Evolutionary conservation across 2,113 vertebrate genomes (phyloP), one percentile per base, ranked within the genome.

Genomic region (Solea senegalensis): DNA sequence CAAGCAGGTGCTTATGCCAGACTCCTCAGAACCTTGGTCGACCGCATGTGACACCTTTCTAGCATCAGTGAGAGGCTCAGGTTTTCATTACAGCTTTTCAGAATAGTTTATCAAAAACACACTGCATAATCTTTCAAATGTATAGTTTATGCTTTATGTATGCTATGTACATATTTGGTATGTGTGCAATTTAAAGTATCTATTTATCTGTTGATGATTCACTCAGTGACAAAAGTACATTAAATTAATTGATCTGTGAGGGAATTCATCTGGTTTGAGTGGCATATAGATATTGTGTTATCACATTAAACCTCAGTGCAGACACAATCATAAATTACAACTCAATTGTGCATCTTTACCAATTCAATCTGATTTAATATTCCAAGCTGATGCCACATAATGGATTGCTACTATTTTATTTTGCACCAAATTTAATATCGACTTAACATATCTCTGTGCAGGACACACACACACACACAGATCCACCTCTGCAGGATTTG

Each of bases 361-460:
- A 43, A 12, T 4, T 43, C 7, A 63, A 40, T 63, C 21, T 49
- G 16, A 45, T 13, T 75, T 62, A 56, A 73, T 54, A 64, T 80
- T 72, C 41, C 9, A 41, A 75, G 65, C 65, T 60, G 21, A 52
- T 81, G 7, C 64, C 34, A 28, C 21, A 59, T 62, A 72, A 75
- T 72, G 51, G 62, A 79, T 54, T 8, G 5, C 10, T 16, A 54
- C 1, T 40, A 12, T 76, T 56, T 58, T 11, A 43, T 57, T 55
- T 41, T 59, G 51, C 27, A n/a, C 14, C 21, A 48, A 39, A 28
- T 49, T 51, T 58, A 21, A 63, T 16, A 5, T 53, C 9, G 45
- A 77, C 53, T 59, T 26, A 5, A 52, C 68, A 65, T 71, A 21
- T 76, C n/a, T 66, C n/a, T 48, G 43, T 3, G 13, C 77, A 60